A percentile compares a stretch with the other conserved stretches of the same genome.
Evolutionary conservation across 2,888 invertebrate genomes (phyloP).

Genomic region (Seladonia tumulorum): DNA sequence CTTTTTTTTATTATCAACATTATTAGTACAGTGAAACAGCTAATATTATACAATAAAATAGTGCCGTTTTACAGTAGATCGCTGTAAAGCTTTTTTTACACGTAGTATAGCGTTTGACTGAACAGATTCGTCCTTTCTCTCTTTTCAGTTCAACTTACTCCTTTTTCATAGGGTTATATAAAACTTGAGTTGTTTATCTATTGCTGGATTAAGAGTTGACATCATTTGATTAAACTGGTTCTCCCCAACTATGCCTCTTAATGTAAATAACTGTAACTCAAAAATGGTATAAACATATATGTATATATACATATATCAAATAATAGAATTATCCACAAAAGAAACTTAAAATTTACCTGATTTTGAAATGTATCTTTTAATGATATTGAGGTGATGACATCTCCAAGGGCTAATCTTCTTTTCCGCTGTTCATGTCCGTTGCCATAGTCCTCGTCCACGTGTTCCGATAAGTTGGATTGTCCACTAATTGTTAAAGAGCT

Average conservation of each 20-base stretch:
- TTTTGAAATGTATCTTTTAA: constrained; percentile 89
- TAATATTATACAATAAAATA: constrained; percentile 81
- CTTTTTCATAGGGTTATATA: constrained; percentile 85
- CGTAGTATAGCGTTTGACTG: constrained; percentile 68
- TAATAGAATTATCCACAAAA: neutral
- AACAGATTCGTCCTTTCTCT: constrained; percentile 41
- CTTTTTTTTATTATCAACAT: constrained; percentile 80
- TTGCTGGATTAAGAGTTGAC: constrained; percentile 90
- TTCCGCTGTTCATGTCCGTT: constrained; percentile 91
- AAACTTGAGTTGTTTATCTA: constrained; percentile 89
- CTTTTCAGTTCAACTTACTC: constrained; percentile 47
- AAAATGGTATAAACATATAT: constrained; percentile 39
- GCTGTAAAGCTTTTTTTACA: constrained; percentile 77
- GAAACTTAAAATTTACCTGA: constrained; percentile 86
- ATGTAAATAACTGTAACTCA: constrained; percentile 87
- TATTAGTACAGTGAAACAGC: constrained; percentile 81
- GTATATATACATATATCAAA: neutral
- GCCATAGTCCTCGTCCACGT: constrained; percentile 86
- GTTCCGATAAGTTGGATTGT: constrained; percentile 82
- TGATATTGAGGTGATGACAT: constrained; percentile 93
- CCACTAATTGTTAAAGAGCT: constrained; percentile 84
- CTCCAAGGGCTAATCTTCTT: constrained; percentile 88
- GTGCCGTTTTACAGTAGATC: constrained; percentile 78
- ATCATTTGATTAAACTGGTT: constrained; percentile 91
- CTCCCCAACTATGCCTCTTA: constrained; percentile 91